Base-by-base conservation (phyloP, 2,797 vertebrate species). In the Acomys russatus region DNA sequence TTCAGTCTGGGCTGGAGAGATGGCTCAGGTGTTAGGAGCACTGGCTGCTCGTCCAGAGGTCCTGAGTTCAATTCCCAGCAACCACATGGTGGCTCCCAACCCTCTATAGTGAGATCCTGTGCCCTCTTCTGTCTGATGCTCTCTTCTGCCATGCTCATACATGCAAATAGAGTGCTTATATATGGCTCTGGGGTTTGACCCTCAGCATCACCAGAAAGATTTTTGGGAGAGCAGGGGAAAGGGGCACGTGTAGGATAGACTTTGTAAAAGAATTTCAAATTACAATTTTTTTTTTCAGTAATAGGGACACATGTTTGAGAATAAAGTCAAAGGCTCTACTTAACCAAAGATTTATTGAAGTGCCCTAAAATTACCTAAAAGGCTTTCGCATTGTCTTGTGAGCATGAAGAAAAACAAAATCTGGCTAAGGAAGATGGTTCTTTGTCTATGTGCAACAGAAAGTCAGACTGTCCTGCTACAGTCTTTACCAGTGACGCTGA, bases 351-450 rank as follows among this genome's bases (percentile, higher is more conserved):
- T 59, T 56, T 80, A 68, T 22, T 70, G 35, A 91, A 59, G 71
- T 71, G 78, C 68, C 86, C 74, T 83, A 68, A 90, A 90, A 87
- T 92, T 92, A 87, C 20, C 2, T 22, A 86, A 92, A 9, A 56
- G 61, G 9, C 54, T 85, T 96, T 97, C 80, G 54, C 63, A 38
- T 94, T 95, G 61, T 95, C 83, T 90, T 56, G 87, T 83, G 30
- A 88, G 51, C 25, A 91, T 88, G 61, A 93, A 96, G 56, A 86
- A 71, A 14, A 89, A 68, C 68, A 91, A 92, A 88, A 7, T n/a
- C 35, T 92, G 35, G 35, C 92, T 93, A 71, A 61, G 49, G 49
- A 54, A 71, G 88, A 83, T 38, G 3, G 38, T 79, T n/a, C 33
- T 66, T 90, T 84, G n/a, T 84, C 93, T 68, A 85, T 84, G 76